Conservation (phyloP, 2,113 vertebrate species). For the Cheilinus undulatus region DNA sequence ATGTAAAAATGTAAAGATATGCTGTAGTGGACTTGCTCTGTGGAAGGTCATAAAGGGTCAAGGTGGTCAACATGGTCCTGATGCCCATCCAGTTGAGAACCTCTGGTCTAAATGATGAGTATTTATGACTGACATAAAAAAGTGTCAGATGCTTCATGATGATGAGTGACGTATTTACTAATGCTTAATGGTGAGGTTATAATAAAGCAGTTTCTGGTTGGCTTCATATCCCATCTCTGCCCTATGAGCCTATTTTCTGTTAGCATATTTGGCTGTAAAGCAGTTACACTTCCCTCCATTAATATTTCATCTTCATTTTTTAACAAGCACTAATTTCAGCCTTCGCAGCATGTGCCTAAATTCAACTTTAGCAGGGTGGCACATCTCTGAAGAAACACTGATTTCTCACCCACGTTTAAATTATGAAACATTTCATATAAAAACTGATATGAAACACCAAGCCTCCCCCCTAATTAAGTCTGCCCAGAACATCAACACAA, state of each 20-base stretch:
- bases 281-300: constrained; percentile 53
- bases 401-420: constrained; percentile 69
- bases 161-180: too few relatives aligned
- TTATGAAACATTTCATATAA: constrained; percentile 58
- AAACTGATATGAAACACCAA: constrained; percentile 50
- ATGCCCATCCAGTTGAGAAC: too few relatives aligned
- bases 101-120: too few relatives aligned
- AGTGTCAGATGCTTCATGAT: too few relatives aligned
- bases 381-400: constrained; percentile 29
- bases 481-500: constrained; percentile 57
- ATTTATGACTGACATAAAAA: too few relatives aligned
- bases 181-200: too few relatives aligned
- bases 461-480: constrained; percentile 64
- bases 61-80: too few relatives aligned
- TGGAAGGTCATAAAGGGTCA: too few relatives aligned
- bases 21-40: too few relatives aligned
- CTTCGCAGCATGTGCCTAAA: constrained; percentile 8
- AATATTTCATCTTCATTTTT: constrained; percentile 60
- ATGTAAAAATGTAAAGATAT: too few relatives aligned
- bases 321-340: constrained; percentile 25
- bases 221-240: constrained; percentile 12
- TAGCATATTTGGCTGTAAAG: constrained; percentile 71
- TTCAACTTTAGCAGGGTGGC: neutral
- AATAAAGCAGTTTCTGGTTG: too few relatives aligned
- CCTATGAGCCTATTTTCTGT: constrained; percentile 42